Conservation (phyloP, 2,888 invertebrate genomes). For the Lumbricus terrestris region DNA sequence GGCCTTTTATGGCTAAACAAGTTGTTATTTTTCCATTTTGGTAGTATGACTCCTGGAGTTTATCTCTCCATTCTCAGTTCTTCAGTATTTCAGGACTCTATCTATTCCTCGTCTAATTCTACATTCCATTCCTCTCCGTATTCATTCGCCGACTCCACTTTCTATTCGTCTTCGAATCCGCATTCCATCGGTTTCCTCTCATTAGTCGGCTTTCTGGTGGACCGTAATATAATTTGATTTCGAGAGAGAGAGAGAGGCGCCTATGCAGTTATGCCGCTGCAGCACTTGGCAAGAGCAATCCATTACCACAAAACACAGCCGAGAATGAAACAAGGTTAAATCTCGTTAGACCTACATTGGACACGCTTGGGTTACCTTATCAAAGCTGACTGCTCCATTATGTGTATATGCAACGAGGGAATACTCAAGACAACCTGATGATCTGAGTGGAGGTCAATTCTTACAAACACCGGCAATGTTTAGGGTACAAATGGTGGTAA, state of each 20-base stretch:
- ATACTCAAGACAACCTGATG: not conserved
- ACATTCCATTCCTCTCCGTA: not conserved
- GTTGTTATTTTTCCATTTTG: too few relatives aligned
- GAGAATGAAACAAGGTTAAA: not conserved
- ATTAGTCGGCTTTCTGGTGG: not conserved
- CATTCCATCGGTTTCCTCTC: not conserved
- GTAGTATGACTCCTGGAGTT: too few relatives aligned
- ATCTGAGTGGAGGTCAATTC: not conserved
- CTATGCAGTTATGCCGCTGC: not conserved
- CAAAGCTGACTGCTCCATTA: not conserved
- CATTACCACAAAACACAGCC: not conserved
- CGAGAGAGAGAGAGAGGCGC: constrained; percentile 3
- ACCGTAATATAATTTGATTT: not conserved
- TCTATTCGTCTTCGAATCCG: not conserved
- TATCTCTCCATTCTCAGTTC: too few relatives aligned
- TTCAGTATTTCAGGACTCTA: too few relatives aligned
- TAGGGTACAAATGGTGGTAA: too few relatives aligned
- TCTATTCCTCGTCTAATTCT: not conserved
- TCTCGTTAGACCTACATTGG: not conserved
- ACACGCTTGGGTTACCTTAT: not conserved
- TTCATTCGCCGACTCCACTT: not conserved
- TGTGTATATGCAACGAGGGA: not conserved
- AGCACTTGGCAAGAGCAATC: not conserved
- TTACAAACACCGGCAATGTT: not conserved
- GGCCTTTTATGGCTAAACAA: too few relatives aligned